Evolutionary conservation across 2,888 invertebrate species (phyloP).

Genomic region (Drosophila demipolita): DNA sequence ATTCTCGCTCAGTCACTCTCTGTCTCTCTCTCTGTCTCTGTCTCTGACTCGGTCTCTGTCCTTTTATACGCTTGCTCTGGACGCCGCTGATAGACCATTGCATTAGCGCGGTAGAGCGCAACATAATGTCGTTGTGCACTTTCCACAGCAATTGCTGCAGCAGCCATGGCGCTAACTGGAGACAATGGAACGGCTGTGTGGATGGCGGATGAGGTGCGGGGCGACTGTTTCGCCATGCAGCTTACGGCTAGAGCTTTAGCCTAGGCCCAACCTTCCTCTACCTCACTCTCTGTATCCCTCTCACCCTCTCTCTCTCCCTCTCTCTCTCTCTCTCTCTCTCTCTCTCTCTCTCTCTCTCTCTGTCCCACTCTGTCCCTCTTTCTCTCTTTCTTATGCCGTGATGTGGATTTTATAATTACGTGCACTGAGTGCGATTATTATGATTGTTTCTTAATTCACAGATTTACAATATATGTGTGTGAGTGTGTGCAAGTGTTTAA

Average conservation of each 20-base stretch:
- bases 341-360: constrained; percentile 4
- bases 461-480: constrained; percentile 56
- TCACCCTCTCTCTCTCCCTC: background rate
- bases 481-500: background rate
- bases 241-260: constrained; percentile 42
- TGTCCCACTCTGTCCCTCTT: background rate
- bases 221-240: constrained; percentile 32
- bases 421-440: constrained; percentile 75
- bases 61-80: constrained; percentile 54
- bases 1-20: background rate
- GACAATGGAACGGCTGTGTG: constrained; percentile 22
- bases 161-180: constrained; percentile 53
- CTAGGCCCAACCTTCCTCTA: background rate
- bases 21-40: background rate
- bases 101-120: constrained; percentile 74
- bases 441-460: constrained; percentile 81
- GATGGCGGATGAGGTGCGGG: background rate
- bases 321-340: background rate
- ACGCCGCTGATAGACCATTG: constrained; percentile 68
- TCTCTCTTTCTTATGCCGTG: constrained; percentile 21
- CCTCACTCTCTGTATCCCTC: background rate
- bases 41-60: background rate
- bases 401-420: constrained; percentile 74
- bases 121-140: constrained; percentile 75
- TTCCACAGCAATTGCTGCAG: constrained; percentile 68